Evolutionary conservation across 2,888 invertebrate species (phyloP).

Genomic region (Parnassius apollo): DNA sequence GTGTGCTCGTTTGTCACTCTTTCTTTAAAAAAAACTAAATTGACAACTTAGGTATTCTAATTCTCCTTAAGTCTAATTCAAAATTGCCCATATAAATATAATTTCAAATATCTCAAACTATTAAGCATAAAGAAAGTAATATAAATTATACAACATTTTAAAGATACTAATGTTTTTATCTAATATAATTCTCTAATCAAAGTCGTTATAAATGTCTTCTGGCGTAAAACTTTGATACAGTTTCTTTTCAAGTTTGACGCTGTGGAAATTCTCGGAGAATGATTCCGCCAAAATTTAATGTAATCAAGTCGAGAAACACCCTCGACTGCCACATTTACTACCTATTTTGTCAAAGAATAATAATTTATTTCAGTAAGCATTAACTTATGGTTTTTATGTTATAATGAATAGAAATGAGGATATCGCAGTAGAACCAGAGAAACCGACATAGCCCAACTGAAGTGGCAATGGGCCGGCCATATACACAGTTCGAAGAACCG

Average conservation of each 20-base stretch:
- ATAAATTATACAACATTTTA: neutral
- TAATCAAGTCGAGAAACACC: conserved; percentile 39
- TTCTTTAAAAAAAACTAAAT: too few relatives aligned
- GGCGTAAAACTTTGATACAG: conserved; percentile 26
- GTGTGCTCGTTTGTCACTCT: too few relatives aligned
- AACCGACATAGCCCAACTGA: too few relatives aligned
- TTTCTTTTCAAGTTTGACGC: conserved; percentile 33
- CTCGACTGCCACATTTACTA: conserved; percentile 31
- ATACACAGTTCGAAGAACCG: too few relatives aligned
- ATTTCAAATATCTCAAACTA: too few relatives aligned
- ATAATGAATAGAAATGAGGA: too few relatives aligned
- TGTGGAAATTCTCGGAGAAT: conserved; percentile 34
- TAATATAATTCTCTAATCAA: conserved; percentile 15
- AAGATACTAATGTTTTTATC: neutral
- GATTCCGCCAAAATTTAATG: conserved; percentile 41
- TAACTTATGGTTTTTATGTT: too few relatives aligned
- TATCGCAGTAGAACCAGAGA: too few relatives aligned
- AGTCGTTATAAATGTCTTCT: conserved; percentile 27
- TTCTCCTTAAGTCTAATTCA: too few relatives aligned
- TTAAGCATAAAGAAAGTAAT: neutral
- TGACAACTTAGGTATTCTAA: too few relatives aligned
- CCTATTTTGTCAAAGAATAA: conserved; percentile 25
- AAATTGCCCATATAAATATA: too few relatives aligned
- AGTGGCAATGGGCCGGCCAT: too few relatives aligned
- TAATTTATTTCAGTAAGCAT: neutral